Percentiles rank a stretch among this genome's conserved stretches.
phyloP scores from a whole-genome alignment of 2,797 vertebrate genomes.

The Sebastes miniatus region DNA sequence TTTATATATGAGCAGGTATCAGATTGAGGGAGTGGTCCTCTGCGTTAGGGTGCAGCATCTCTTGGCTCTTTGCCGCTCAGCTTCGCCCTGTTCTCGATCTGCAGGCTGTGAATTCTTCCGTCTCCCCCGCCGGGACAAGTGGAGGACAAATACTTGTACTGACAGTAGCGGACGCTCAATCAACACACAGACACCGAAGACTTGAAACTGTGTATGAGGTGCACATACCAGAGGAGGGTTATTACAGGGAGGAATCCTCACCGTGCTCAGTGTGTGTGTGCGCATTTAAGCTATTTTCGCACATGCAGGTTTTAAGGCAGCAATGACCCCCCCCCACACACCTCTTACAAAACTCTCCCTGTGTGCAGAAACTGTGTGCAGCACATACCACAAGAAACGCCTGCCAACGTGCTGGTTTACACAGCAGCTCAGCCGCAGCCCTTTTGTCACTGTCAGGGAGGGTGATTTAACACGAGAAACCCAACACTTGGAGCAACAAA shows the following conservation, averaged over 20 bases:
- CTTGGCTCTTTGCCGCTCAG: neutral
- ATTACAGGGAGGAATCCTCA: slow-evolving; percentile 46
- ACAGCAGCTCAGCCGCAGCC: slow-evolving; percentile 54
- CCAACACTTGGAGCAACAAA: slow-evolving; percentile 38
- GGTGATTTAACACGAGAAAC: slow-evolving; percentile 56
- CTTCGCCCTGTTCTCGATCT: neutral
- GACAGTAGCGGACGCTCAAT: neutral
- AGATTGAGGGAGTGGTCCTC: slow-evolving; percentile 24
- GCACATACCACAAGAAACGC: slow-evolving; percentile 46
- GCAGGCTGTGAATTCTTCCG: slow-evolving; percentile 39
- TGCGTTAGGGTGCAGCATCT: slow-evolving; percentile 43
- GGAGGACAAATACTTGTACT: neutral
- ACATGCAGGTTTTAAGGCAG: slow-evolving; percentile 25
- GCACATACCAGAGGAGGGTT: slow-evolving; percentile 45
- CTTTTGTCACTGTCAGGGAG: slow-evolving; percentile 46
- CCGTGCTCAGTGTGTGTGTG: slow-evolving; percentile 2
- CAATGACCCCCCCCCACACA: neutral
- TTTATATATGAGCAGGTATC: slow-evolving; percentile 32
- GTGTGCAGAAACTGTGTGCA: neutral
- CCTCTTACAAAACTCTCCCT: neutral
- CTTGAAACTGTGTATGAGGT: slow-evolving; percentile 44
- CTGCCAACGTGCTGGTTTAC: slow-evolving; percentile 37
- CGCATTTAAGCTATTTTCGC: slow-evolving; percentile 37
- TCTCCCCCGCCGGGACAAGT: slow-evolving; percentile 12
- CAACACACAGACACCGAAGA: slow-evolving; percentile 20